Base-by-base conservation (phyloP, 2,113 vertebrate genomes). In the Leuciscus idus region DNA sequence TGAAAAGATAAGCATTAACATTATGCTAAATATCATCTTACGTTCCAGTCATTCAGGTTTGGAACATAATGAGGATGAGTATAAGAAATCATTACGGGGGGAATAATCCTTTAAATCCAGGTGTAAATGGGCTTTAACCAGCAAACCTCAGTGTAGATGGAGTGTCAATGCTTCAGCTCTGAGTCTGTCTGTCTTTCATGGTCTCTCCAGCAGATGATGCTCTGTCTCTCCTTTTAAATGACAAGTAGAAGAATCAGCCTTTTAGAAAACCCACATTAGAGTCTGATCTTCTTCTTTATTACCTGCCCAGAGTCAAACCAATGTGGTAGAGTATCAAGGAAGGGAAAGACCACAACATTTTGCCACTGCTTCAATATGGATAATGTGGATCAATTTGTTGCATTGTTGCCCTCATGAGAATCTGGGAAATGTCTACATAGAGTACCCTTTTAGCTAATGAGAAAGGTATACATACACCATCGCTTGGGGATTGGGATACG, bases 121-220 rank as follows among this genome's bases (percentile, higher is more conserved):
- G 33, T 73, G 33, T 43, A 73, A 26, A 74, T 43, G 39, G 70
- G 36, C 39, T 74, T 74, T 74, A 74, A 46, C 70, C 70, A 46
- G 21, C 70, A 46, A 26, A 74, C 39, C 23, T 70, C 33, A 0
- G 2, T 50, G 73, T 33, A 30, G 30, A 75, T 75, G 33, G 30
- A 75, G 43, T 19, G 46, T 55, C 26, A 77, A 19, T 77, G n/a
- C 55, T 80, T 62, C 55, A 80, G 19, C 12, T 70, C 33, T 21
- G 4, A 48, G 76, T 59, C 52, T 39, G 12, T 21, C 2, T 46
- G 26, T 28, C 26, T 46, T 87, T 81, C 55, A 36, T 4, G 5
- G 36, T 84, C 62, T 74, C 11, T 43, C 89, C 90, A 90, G 86
- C 88, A 90, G 90, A 64, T 90, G 91, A 66, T 88, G 61, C 91